A percentile compares a stretch with the other conserved stretches of the same genome.
phyloP scores from a whole-genome alignment of 2,113 vertebrate genomes.

The Lepus americanus region DNA sequence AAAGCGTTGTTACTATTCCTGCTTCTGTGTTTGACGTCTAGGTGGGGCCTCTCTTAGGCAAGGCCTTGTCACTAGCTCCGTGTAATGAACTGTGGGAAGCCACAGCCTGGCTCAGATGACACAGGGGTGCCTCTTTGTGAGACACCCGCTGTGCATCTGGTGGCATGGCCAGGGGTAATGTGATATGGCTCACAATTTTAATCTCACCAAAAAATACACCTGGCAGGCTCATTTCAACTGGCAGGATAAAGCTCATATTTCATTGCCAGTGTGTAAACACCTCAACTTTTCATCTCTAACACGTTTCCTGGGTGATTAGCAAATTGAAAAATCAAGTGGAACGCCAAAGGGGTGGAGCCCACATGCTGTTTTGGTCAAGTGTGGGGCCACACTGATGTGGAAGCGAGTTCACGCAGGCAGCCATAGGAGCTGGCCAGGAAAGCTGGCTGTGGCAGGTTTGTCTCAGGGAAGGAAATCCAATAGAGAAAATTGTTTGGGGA shows the following conservation, averaged over 20 bases:
- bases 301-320: slow-evolving; percentile 54
- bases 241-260: slow-evolving; percentile 76
- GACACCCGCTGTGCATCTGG: slow-evolving; percentile 49
- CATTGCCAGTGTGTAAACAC: slow-evolving; percentile 75
- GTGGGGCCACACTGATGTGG: too few relatives aligned
- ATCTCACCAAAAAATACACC: slow-evolving; percentile 81
- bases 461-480: neutral
- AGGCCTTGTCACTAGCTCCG: neutral
- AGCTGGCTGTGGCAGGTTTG: neutral
- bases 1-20: neutral
- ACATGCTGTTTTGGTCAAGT: neutral
- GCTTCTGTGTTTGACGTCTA: neutral
- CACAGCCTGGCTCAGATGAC: slow-evolving; percentile 67
- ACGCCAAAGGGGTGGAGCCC: slow-evolving; percentile 45
- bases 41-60: neutral
- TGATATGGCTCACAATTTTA: neutral
- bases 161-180: slow-evolving; percentile 29
- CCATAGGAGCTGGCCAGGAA: neutral
- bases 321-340: slow-evolving; percentile 69
- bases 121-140: slow-evolving; percentile 65
- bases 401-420: fast-evolving
- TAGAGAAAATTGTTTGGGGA: neutral
- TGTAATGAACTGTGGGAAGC: slow-evolving; percentile 52
- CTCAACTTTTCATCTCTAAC: slow-evolving; percentile 73
- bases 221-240: slow-evolving; percentile 47